Conservation (phyloP, 2,888 invertebrate genomes). For the Caenorhabditis sulstoni region DNA sequence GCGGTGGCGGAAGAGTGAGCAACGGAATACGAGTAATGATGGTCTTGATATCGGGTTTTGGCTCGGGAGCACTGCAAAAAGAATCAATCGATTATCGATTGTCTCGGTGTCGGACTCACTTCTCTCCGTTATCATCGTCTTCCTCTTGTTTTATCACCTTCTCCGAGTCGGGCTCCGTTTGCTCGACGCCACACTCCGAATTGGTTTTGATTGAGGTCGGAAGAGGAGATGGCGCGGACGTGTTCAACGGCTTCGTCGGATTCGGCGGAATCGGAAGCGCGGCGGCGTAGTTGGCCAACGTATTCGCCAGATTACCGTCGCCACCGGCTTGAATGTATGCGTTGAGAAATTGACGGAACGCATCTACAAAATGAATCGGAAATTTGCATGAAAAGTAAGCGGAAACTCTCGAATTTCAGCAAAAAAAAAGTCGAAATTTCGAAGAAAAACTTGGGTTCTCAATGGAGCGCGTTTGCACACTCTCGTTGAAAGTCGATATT, state of each 20-base stretch:
- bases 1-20: background rate
- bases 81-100: too few species aligned
- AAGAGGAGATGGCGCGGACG: background rate
- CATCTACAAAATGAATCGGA: conserved; percentile 12
- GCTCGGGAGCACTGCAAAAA: background rate
- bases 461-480: too few species aligned
- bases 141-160: background rate
- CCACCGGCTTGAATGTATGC: conserved; percentile 41
- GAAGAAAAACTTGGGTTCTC: too few species aligned
- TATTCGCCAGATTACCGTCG: conserved; percentile 17
- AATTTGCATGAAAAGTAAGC: too few species aligned
- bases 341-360: conserved; percentile 37
- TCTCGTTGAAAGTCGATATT: too few species aligned
- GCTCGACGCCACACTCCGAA: background rate
- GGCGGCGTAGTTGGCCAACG: conserved; percentile 31
- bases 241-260: conserved; percentile 21
- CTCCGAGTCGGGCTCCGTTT: background rate
- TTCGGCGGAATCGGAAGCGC: conserved; percentile 36
- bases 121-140: background rate
- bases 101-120: background rate
- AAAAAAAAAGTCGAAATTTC: conserved; percentile 2
- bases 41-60: conserved; percentile 7
- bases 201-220: background rate
- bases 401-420: background rate
- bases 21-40: background rate